Evolutionary conservation across 2,797 vertebrate species (phyloP), one percentile per base, ranked within the genome.

Genomic region (Dallia pectoralis): DNA sequence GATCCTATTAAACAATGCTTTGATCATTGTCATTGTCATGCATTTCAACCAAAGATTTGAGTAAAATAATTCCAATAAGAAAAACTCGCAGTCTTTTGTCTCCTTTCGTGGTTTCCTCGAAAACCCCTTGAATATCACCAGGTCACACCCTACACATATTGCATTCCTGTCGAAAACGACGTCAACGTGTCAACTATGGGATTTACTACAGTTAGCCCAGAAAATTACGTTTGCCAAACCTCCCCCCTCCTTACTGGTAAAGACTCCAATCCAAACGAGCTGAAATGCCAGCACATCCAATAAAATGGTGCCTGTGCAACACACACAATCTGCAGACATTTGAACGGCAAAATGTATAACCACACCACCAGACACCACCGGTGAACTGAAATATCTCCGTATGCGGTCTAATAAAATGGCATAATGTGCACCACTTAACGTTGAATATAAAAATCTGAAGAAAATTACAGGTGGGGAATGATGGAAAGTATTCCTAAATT

Each of bases 351-450:
- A 59, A 66, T 44, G 67, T 16, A 18, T 16, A 70, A 40, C 2
- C 64, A 32, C 8, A 56, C 22, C 14, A 56, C 1, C 48, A 67
- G 36, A 3, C 1, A 25, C 65, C 77, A 44, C 12, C 51, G 47
- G 49, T 12, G 32, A 9, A 51, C 69, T 71, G 74, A 48, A 71
- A 66, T 64, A 40, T 76, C 72, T 76, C 53, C 8, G 61, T 44
- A 74, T 79, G 75, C 65, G 70, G 0, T 78, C 59, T 87, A 82
- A 82, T 87, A 79, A 67, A 82, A 87, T 78, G 71, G 84, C 78
- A 74, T 74, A 73, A 69, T 7, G 68, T 74, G 69, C 71, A 85
- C 70, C 74, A 72, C 77, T 85, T 80, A 78, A 82, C 59, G 22
- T 22, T 44, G 18, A 27, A 4, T 65, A 40, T 67, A n/a, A 62